Conservation (phyloP, 2,113 vertebrate species). For the Cynopterus brachyotis region DNA sequence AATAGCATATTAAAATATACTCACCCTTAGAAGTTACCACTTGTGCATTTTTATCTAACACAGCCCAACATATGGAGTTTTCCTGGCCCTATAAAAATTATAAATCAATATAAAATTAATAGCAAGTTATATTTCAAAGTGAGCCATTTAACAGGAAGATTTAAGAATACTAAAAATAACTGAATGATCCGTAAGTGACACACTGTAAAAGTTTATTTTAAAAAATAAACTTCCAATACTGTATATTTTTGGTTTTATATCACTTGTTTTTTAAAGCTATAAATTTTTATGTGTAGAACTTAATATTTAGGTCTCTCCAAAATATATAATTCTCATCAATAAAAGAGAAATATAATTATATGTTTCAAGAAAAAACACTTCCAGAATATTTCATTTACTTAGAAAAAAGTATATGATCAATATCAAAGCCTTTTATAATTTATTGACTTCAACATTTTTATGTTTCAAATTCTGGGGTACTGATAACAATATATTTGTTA, state of each 20-base stretch:
- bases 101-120: slow-evolving; percentile 59
- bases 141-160: neutral
- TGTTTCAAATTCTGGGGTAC: neutral
- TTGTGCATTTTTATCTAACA: slow-evolving; percentile 84
- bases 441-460: neutral
- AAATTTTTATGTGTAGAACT: neutral
- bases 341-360: neutral
- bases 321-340: neutral
- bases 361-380: neutral
- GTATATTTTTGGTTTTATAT: neutral
- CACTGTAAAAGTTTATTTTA: neutral
- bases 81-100: slow-evolving; percentile 84
- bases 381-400: slow-evolving; percentile 4
- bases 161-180: slow-evolving; percentile 26
- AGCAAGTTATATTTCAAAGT: neutral
- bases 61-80: slow-evolving; percentile 86
- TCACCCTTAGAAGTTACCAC: slow-evolving; percentile 84
- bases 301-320: neutral
- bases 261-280: neutral
- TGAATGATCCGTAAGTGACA: slow-evolving; percentile 17
- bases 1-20: slow-evolving; percentile 37
- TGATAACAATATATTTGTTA: neutral
- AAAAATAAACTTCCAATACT: neutral
- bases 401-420: neutral
- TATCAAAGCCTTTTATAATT: neutral